A percentile compares a stretch with the other conserved stretches of the same genome.
These are phyloP conservation scores for Miniopterus natalensis DNA, from an alignment of 2,113 vertebrate genomes.

Conservation along the genomic window DNA sequence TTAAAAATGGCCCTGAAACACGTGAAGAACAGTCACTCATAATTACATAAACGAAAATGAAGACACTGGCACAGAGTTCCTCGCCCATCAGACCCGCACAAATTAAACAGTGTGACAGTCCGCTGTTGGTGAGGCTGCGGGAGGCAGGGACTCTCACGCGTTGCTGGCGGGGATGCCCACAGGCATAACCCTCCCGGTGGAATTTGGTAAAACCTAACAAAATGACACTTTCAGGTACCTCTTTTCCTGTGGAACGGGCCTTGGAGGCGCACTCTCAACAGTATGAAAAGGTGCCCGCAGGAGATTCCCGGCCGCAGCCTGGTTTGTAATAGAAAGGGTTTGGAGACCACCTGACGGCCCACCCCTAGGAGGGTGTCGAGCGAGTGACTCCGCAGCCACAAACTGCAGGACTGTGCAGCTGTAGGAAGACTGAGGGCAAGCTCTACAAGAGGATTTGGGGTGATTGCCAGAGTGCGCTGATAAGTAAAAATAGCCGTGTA, in stretches of 20 bases:
- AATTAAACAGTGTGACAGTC: accelerated
- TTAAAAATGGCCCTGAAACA: neutral
- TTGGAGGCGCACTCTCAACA: neutral
- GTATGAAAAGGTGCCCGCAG: neutral
- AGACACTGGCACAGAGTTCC: neutral
- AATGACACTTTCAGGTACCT: accelerated
- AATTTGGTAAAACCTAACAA: neutral
- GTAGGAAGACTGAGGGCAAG: neutral
- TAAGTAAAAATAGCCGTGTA: neutral
- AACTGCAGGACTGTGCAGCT: accelerated
- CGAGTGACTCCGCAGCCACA: accelerated
- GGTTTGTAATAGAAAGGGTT: neutral
- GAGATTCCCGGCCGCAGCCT: neutral
- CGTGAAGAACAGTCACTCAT: neutral
- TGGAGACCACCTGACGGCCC: neutral
- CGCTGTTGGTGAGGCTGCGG: no score
- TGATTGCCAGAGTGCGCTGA: neutral
- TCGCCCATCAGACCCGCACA: no score
- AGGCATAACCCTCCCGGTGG: accelerated
- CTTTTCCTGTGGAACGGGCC: neutral
- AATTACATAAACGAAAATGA: neutral
- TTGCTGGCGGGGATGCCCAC: neutral
- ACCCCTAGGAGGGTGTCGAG: accelerated
- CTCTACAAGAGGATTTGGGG: neutral
- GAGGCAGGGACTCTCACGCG: neutral